Evolutionary conservation across 2,888 invertebrate genomes (phyloP).

Genomic region (Trachelus troglodyta): DNA sequence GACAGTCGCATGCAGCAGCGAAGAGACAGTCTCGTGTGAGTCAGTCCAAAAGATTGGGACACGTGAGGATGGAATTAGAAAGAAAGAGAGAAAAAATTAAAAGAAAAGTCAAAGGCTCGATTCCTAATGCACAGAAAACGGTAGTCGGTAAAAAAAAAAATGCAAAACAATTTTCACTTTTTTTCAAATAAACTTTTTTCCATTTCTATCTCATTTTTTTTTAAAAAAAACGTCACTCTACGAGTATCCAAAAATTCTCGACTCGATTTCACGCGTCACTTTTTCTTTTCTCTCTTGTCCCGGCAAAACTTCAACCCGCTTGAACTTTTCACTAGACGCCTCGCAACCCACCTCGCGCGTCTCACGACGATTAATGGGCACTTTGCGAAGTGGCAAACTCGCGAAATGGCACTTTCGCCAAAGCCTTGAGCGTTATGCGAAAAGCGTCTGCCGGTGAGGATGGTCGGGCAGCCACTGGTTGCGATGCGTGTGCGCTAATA

Average conservation of each 20-base stretch:
- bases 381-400: conserved; percentile 8
- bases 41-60: conserved; percentile 5
- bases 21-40: not conserved
- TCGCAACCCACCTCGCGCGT: not conserved
- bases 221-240: too few relatives aligned
- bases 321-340: not conserved
- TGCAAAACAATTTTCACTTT: too few relatives aligned
- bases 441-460: conserved; percentile 52
- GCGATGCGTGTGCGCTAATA: conserved; percentile 45
- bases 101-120: too few relatives aligned
- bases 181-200: too few relatives aligned
- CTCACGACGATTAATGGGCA: not conserved
- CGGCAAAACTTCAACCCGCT: too few relatives aligned
- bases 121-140: too few relatives aligned
- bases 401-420: conserved; percentile 16
- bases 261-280: too few relatives aligned
- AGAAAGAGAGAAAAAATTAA: too few relatives aligned
- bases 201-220: too few relatives aligned
- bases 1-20: not conserved
- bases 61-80: not conserved
- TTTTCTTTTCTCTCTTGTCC: too few relatives aligned
- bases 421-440: conserved; percentile 21
- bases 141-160: too few relatives aligned
- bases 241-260: too few relatives aligned
- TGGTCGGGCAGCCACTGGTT: conserved; percentile 57